These are phyloP conservation scores for Brachionus paranguensis DNA, from an alignment of 1,140 invertebrate genomes.

Conservation along the genomic window DNA sequence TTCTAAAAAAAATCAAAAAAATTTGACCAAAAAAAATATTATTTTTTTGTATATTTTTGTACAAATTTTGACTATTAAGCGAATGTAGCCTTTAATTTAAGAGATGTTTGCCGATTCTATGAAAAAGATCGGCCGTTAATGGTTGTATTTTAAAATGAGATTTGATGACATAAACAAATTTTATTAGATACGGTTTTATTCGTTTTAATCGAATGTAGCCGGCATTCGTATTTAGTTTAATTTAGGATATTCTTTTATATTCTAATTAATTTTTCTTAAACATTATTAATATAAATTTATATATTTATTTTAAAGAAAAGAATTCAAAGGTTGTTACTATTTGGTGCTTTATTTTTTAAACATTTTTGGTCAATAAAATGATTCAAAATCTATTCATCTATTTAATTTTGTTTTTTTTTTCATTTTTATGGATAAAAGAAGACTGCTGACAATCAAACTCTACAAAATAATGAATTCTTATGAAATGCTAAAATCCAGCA, in stretches of 20 bases:
- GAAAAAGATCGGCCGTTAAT: not conserved
- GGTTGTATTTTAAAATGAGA: not conserved
- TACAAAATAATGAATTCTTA: too few relatives aligned
- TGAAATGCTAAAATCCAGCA: too few relatives aligned
- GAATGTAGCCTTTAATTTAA: not conserved
- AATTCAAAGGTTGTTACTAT: not conserved
- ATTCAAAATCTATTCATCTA: not conserved
- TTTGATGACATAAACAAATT: not conserved
- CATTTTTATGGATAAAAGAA: too few relatives aligned
- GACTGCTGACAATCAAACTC: too few relatives aligned
- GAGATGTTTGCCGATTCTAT: not conserved
- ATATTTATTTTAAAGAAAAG: not conserved
- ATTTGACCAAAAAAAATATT: not conserved
- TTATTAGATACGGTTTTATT: not conserved
- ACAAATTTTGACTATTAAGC: not conserved
- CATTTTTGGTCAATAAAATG: not conserved
- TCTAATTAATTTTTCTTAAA: not conserved
- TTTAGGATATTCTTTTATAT: not conserved
- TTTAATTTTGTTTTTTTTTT: not conserved
- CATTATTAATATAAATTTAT: not conserved
- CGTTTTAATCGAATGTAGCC: not conserved
- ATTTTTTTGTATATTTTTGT: not conserved
- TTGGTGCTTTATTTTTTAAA: not conserved
- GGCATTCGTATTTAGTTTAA: not conserved
- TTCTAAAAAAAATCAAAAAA: not conserved